Base-by-base conservation (phyloP, 2,888 invertebrate genomes). In the Bellardia bayeri region DNA sequence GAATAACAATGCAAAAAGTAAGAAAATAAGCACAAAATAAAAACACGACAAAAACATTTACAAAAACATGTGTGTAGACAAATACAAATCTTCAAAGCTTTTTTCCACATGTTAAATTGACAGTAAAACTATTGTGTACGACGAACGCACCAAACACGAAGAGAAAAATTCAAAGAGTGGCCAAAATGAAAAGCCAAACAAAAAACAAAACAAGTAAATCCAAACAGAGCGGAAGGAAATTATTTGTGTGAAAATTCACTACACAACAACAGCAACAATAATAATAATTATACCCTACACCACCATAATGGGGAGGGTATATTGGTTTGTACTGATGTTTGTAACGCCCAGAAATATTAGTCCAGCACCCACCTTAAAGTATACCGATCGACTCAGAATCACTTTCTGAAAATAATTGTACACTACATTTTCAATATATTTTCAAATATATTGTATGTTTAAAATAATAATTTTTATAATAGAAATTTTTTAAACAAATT, bases 211-310 rank as follows among this genome's bases (percentile, higher is more conserved):
- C 82, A 83, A 79, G 81, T 78, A 80, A 87, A 78, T 87, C 78
- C 85, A 85, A 82, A 81, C 83, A 78, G 81, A 85, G 74, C 80
- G 79, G 69, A 86, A 81, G 80, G 71, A 85, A 88, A 81, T 78
- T 82, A 75, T 37, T 16, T 69, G 74, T 69, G 71, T 75, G 82
- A 86, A 86, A 63, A 84, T 69, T 68, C 56, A 76, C 56, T 82
- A 85, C 80, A 78, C 85, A 89, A 79, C 75, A 71, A 40, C 7
- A 37, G n/a, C 40, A 64, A 64, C 40, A 69, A 76, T 33, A 76
- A 16, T 13, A 40, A 61, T 13, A 40, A 61, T n/a, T n/a, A n/a
- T n/a, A n/a, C n/a, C n/a, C n/a, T n/a, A n/a, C n/a, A n/a, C n/a
- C n/a, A n/a, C n/a, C n/a, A n/a, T n/a, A n/a, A n/a, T n/a, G n/a